Evolutionary conservation across 2,797 vertebrate species (phyloP).

Genomic region (Glyptemys insculpta): DNA sequence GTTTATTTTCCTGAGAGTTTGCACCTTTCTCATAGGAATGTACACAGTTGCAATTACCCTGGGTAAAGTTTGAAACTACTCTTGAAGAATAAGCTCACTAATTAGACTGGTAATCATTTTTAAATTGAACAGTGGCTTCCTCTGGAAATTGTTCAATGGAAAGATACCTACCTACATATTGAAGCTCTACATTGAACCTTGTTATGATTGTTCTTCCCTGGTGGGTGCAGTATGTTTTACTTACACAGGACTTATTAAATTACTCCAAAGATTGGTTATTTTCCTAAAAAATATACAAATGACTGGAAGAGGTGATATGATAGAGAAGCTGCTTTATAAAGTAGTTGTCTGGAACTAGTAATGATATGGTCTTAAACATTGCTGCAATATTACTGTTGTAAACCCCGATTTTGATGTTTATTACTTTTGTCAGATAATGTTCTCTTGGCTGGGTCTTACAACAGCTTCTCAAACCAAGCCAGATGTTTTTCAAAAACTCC

Average conservation of each 20-base stretch:
- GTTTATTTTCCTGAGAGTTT: conserved; percentile 10
- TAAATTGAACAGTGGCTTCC: background rate
- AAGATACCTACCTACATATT: fast-evolving
- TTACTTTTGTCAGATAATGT: background rate
- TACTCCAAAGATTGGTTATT: background rate
- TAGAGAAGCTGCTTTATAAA: background rate
- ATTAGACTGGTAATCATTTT: background rate
- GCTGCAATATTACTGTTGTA: background rate
- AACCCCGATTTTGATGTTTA: background rate
- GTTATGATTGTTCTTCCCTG: background rate
- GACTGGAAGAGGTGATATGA: background rate
- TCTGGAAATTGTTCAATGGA: background rate
- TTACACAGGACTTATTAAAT: background rate
- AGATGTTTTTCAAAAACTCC: background rate
- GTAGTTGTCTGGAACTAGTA: background rate
- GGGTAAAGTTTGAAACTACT: background rate
- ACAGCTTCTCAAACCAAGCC: background rate
- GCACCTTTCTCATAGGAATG: background rate
- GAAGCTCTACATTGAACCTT: background rate
- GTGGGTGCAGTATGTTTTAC: background rate
- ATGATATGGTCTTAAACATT: background rate
- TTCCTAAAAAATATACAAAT: background rate
- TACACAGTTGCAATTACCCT: background rate
- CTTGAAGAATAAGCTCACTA: background rate
- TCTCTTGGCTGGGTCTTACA: background rate